Percentiles rank a stretch among this genome's conserved stretches.
phyloP scores from a whole-genome alignment of 2,888 invertebrate genomes.

The Elmis aenea region DNA sequence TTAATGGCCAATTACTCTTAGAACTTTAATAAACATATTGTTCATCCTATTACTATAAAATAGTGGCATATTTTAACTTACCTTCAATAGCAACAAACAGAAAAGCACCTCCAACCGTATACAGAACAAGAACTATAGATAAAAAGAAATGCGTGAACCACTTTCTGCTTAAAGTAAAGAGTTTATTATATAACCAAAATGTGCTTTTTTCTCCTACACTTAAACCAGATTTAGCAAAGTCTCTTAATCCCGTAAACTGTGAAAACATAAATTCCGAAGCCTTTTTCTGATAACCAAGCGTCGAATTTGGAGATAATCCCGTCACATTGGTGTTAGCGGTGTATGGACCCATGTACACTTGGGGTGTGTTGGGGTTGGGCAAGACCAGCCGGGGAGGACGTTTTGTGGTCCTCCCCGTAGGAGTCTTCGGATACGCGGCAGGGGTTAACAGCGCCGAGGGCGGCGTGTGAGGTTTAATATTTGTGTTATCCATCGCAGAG shows the following conservation, averaged over 20 bases:
- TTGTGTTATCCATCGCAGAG: background rate
- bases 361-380: conserved; percentile 2
- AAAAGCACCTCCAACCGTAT: conserved; percentile 76
- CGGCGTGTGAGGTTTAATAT: too few species aligned
- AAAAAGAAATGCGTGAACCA: conserved; percentile 91
- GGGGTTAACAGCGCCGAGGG: too few species aligned
- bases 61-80: conserved; percentile 41
- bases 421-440: background rate
- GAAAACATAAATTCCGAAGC: conserved; percentile 76
- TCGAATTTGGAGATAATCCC: conserved; percentile 26
- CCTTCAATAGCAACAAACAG: conserved; percentile 78
- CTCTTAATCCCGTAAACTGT: conserved; percentile 72
- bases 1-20: too few species aligned
- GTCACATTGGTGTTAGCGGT: conserved; percentile 11
- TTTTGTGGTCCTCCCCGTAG: conserved; percentile 5
- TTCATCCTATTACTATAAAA: too few species aligned
- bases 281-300: conserved; percentile 56
- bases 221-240: conserved; percentile 72
- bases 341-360: conserved; percentile 7
- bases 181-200: conserved; percentile 73
- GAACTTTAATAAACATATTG: conserved; percentile 2
- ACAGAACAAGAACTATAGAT: conserved; percentile 68
- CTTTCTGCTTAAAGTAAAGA: conserved; percentile 68
- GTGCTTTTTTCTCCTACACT: conserved; percentile 80
- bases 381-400: conserved; percentile 13